A percentile compares a stretch with the other conserved stretches of the same genome.
phyloP scores from a whole-genome alignment of 2,797 vertebrate species.

The Limosa lapponica region DNA sequence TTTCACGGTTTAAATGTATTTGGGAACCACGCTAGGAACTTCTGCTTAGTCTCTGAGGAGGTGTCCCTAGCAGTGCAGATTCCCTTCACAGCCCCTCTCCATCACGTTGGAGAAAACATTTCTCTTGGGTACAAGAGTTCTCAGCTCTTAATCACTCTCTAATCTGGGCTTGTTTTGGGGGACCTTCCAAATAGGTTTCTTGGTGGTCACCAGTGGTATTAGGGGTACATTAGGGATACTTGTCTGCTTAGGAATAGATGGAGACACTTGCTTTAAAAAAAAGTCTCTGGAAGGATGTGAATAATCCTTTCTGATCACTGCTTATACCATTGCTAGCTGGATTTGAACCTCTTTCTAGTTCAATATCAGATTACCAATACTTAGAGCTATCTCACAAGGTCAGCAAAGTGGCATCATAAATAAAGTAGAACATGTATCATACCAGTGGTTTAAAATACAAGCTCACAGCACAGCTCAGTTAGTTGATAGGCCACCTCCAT shows the following conservation, averaged over 20 bases:
- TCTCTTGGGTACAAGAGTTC: not conserved
- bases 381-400: not conserved
- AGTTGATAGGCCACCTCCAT: conserved; percentile 46
- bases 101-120: not conserved
- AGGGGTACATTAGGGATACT: not conserved
- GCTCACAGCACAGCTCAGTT: conserved; percentile 28
- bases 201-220: not conserved
- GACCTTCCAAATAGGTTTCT: not conserved
- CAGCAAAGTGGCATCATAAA: not conserved
- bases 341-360: not conserved
- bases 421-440: not conserved
- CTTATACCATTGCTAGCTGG: not conserved
- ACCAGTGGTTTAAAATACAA: conserved; percentile 44
- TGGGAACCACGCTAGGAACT: not conserved
- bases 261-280: not conserved
- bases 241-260: not conserved
- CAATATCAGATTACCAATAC: not conserved
- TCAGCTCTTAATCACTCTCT: not conserved
- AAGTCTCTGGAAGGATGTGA: not conserved
- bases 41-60: not conserved
- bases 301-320: not conserved
- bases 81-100: not conserved
- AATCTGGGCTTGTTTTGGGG: not conserved
- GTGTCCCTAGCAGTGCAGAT: not conserved
- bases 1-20: not conserved